Conservation (phyloP, 37 sponge, comb jelly and placozoan species). For the Amphimedon queenslandica region DNA sequence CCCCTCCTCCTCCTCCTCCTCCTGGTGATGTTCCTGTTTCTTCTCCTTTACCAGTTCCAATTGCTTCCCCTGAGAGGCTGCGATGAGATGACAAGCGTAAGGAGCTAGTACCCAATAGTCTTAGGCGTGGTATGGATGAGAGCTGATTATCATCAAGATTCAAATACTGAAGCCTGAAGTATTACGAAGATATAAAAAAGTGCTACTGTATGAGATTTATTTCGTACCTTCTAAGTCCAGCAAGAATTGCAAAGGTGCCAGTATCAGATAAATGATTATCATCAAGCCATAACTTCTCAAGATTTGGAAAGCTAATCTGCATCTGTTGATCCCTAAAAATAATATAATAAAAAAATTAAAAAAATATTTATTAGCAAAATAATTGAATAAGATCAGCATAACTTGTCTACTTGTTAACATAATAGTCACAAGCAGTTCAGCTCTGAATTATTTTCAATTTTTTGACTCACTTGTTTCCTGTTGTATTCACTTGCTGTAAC, state of each 20-base stretch:
- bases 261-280: conserved; percentile 73
- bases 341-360: no score
- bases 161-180: conserved; percentile 59
- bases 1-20: background rate
- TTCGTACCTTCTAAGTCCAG: conserved; percentile 76
- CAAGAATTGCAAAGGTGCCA: conserved; percentile 74
- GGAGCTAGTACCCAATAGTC: conserved; percentile 51
- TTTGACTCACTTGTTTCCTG: no score
- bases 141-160: conserved; percentile 84
- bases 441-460: no score
- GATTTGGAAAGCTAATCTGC: conserved; percentile 36
- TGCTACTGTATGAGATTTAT: no score
- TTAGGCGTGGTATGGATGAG: conserved; percentile 71
- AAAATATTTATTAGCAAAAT: no score
- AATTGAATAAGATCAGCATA: no score
- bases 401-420: no score
- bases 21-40: background rate
- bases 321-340: background rate
- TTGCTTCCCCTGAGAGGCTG: background rate
- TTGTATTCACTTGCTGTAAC: no score
- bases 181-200: background rate
- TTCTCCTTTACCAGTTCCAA: background rate
- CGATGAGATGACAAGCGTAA: background rate
- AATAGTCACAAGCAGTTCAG: no score
- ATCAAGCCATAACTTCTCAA: conserved; percentile 82